Conservation (phyloP, 2,113 vertebrate genomes). For the Lycocorax pyrrhopterus region DNA sequence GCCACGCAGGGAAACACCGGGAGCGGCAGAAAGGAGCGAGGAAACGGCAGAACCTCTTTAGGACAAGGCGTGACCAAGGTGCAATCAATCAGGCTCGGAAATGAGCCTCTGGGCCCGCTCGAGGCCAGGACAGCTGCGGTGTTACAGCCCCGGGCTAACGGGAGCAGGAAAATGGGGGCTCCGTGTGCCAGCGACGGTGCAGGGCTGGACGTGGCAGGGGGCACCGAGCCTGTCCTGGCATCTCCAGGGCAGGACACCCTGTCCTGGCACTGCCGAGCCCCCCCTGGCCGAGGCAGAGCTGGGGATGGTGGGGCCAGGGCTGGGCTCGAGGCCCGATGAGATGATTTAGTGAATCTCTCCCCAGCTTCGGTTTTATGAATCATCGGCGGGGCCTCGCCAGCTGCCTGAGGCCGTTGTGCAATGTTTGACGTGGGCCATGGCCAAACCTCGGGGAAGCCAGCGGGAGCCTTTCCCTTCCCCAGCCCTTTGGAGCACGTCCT, state of each 20-base stretch:
- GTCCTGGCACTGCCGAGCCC: neutral
- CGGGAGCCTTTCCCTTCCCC: conserved; percentile 24
- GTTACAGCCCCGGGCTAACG: rapidly evolving
- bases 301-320: neutral
- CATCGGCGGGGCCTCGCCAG: conserved; percentile 28
- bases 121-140: neutral
- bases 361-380: conserved; percentile 7
- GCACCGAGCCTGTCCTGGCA: neutral
- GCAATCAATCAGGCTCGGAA: conserved; percentile 44
- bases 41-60: neutral
- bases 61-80: neutral
- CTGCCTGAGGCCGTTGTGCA: conserved; percentile 46
- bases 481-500: neutral
- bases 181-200: rapidly evolving
- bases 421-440: conserved; percentile 50
- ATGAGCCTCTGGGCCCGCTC: neutral
- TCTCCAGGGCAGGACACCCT: neutral
- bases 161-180: neutral
- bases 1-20: neutral
- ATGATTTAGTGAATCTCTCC: conserved; percentile 32
- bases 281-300: neutral
- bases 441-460: conserved; percentile 46
- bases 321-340: neutral
- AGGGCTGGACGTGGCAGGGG: rapidly evolving
- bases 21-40: neutral